Percentiles rank a stretch among this genome's conserved stretches.
phyloP scores from a whole-genome alignment of 2,888 invertebrate genomes.

The Hirtodrosophila trivittata region DNA sequence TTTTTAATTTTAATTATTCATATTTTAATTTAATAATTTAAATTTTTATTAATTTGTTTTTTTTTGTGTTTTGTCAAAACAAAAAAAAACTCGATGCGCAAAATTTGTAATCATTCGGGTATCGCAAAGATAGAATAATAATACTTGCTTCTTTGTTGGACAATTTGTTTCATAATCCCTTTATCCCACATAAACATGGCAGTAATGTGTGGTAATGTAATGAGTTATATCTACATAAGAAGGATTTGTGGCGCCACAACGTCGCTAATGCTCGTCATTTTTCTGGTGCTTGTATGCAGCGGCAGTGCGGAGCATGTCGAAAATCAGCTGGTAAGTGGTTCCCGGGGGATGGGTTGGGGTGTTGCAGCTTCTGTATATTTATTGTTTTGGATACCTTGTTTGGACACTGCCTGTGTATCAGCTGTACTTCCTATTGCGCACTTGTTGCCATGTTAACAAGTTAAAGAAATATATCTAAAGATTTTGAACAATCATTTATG shows the following conservation, averaged over 20 bases:
- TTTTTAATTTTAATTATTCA: no score
- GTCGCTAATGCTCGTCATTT: conserved; percentile 23
- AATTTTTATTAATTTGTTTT: no score
- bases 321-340: conserved; percentile 68
- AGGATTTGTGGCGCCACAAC: conserved; percentile 31
- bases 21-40: no score
- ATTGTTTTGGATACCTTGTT: conserved; percentile 49
- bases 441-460: conserved; percentile 65
- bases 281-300: conserved; percentile 31
- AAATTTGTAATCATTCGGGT: conserved; percentile 30
- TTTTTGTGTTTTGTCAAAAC: not conserved
- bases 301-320: conserved; percentile 47
- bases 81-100: conserved; percentile 25
- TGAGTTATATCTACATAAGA: conserved; percentile 32
- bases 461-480: conserved; percentile 10
- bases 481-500: conserved; percentile 3
- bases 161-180: conserved; percentile 4
- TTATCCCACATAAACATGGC: no score
- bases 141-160: conserved; percentile 32
- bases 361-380: conserved; percentile 10
- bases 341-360: conserved; percentile 15
- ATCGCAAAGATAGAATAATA: conserved; percentile 8
- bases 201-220: conserved; percentile 21
- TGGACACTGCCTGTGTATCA: conserved; percentile 26
- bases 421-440: conserved; percentile 55